Evolutionary conservation across 2,113 vertebrate species (phyloP).

Genomic region (Excalfactoria chinensis): DNA sequence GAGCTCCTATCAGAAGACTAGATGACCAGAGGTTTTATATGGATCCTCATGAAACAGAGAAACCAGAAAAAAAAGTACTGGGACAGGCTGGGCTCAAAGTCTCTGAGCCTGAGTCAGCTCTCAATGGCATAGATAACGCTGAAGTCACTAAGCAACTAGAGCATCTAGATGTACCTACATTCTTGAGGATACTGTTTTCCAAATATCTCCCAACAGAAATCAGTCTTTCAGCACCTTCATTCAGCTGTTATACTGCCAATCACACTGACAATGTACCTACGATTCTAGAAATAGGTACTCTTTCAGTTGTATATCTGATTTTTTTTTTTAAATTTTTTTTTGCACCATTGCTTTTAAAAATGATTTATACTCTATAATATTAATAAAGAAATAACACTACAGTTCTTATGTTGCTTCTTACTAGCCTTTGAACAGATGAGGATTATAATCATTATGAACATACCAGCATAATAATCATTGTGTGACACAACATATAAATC

Average conservation of each 20-base stretch:
- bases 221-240: neutral
- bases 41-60: neutral
- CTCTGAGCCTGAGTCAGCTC: neutral
- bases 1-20: neutral
- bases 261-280: neutral
- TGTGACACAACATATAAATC: constrained; percentile 81
- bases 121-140: neutral
- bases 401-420: neutral
- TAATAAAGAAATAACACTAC: neutral
- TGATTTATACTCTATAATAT: neutral
- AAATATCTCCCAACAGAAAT: neutral
- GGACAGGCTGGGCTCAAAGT: neutral
- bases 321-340: neutral
- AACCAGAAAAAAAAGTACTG: neutral
- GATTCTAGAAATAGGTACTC: neutral
- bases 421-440: neutral
- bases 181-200: neutral
- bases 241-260: neutral
- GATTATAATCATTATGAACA: constrained; percentile 77
- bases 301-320: neutral
- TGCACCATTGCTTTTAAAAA: neutral
- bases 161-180: neutral
- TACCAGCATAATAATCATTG: constrained; percentile 69
- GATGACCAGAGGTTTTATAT: neutral
- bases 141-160: neutral